Evolutionary conservation across 1,140 invertebrate genomes (phyloP).

Genomic region (Lethocerus indicus): DNA sequence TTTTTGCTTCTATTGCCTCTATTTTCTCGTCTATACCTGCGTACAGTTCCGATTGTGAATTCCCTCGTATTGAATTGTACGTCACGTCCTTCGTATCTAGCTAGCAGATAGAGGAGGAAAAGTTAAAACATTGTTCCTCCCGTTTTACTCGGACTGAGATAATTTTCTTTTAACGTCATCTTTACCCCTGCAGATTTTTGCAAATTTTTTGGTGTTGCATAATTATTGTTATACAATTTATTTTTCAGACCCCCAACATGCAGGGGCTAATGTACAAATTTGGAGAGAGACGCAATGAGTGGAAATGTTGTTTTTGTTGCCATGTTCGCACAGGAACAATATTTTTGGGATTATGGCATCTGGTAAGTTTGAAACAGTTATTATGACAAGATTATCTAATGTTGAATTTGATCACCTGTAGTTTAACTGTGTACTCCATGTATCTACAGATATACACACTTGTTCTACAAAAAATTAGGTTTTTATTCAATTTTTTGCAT

Average conservation of each 20-base stretch:
- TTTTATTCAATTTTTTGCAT: background rate
- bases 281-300: constrained; percentile 38
- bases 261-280: constrained; percentile 16
- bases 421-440: background rate
- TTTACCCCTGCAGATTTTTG: too few species aligned
- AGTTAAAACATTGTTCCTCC: too few species aligned
- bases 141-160: too few species aligned
- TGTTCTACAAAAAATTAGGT: background rate
- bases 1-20: too few species aligned
- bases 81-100: too few species aligned
- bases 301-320: constrained; percentile 61
- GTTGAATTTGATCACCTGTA: background rate
- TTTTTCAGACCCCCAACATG: constrained; percentile 11
- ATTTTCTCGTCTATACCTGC: too few species aligned
- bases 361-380: constrained; percentile 44
- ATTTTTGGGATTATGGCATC: constrained; percentile 59
- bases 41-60: too few species aligned
- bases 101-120: too few species aligned
- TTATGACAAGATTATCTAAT: background rate
- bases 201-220: too few species aligned
- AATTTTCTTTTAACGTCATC: too few species aligned
- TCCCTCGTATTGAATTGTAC: too few species aligned
- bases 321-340: constrained; percentile 70
- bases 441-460: background rate
- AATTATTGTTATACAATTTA: too few species aligned